Evolutionary conservation across 2,888 invertebrate genomes (phyloP), one percentile per base, ranked within the genome.

Genomic region (Argyra leucocephala): DNA sequence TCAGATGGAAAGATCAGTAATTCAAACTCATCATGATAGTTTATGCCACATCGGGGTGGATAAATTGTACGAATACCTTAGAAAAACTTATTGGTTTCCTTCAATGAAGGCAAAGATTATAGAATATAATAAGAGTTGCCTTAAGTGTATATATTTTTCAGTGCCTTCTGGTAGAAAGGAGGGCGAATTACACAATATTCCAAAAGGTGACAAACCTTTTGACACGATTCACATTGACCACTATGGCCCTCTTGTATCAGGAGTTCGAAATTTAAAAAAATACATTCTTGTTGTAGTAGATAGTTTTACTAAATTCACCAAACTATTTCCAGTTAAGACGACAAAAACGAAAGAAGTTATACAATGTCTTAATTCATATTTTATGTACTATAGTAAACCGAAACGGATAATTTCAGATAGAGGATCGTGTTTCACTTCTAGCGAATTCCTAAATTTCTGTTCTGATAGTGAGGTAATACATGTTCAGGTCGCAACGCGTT

Each of bases 151-250:
- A 22, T 3, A 24, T 18, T 61, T 61, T 61, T 61, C 61, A 24
- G n/a, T 21, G 6, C 26, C 18, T 9, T 22, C 61, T 21, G 37
- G 62, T 6, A 59, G 22, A 63, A n/a, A n/a, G n/a, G n/a, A n/a
- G n/a, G 63, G 64, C 1, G 24, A 64, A 18, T n/a, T 66, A n/a
- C n/a, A n/a, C n/a, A n/a, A n/a, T 21, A 66, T 66, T 18, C 66
- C 64, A n/a, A n/a, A n/a, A n/a, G n/a, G n/a, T n/a, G n/a, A n/a
- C n/a, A n/a, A n/a, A n/a, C n/a, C n/a, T n/a, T n/a, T n/a, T n/a
- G n/a, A n/a, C n/a, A n/a, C n/a, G n/a, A n/a, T n/a, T n/a, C n/a
- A 65, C 18, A 60, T 63, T 59, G 63, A 66, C 48, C 63, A 66
- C 9, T 66, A 66, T 57, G 61, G 57, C 21, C 60, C 61, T 7